Evolutionary conservation across 2,113 vertebrate genomes (phyloP), one percentile per base, ranked within the genome.

Genomic region (Dipodomys stephensi): DNA sequence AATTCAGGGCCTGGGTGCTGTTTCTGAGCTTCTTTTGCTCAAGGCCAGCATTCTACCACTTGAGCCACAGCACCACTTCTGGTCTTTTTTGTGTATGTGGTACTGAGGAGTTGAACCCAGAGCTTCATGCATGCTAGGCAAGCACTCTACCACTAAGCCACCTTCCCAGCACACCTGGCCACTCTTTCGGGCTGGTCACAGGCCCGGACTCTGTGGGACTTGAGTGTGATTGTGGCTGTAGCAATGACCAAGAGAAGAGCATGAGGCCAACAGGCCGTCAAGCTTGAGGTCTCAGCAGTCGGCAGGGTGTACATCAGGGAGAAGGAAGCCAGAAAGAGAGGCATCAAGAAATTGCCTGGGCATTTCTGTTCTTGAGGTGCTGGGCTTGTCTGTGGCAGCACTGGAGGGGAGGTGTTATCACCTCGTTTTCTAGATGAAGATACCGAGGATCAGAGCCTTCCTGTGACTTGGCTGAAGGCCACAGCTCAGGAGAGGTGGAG

Each of bases 401-500:
- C 60, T 62, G 69, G 67, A 20, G 60, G 87, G 78, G 46, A 28
- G 80, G 9, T 22, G 39, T 65, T 13, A 0, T 53, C 30, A 49
- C 69, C 73, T 6, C 0, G 1, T 68, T 83, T 80, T 60, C 62
- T 80, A 87, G 94, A 87, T 62, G 82, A 74, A 57, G 94, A 94
- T 32, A 76, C 60, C 28, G 9, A 81, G 77, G 95, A 49, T 93
- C 85, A 49, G 88, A 68, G 79, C 88, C 86, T 64, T 49, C 76
- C 4, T 88, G 73, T 84, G 95, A 72, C 62, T 87, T 88, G 93
- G 82, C 83, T 0, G 11, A 74, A 77, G 77, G 72, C 78, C 74
- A 32, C 12, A 62, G 76, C 62, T 84, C 65, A 6, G 4, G 68
- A 72, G 79, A 79, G 82, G 32, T 18, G 12, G 30, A 74, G 73